Conservation (phyloP, 2,888 invertebrate genomes). For the Incurvaria masculella region DNA sequence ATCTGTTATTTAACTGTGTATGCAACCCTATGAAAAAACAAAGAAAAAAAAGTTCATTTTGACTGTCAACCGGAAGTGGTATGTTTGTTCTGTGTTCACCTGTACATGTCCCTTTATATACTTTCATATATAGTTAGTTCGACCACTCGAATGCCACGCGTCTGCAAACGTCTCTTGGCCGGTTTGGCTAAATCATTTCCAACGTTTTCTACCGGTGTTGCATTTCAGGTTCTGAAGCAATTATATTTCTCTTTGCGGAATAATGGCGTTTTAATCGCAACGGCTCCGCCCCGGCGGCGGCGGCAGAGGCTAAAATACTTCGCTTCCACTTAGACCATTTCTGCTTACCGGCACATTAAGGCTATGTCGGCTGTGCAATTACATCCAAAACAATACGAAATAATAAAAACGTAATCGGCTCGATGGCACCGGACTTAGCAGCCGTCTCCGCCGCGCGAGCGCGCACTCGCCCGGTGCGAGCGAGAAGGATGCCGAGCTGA, state of each 20-base stretch:
- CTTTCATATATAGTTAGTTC: too few species aligned
- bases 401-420: conserved; percentile 41
- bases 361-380: conserved; percentile 41
- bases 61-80: too few species aligned
- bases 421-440: conserved; percentile 45
- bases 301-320: conserved; percentile 35
- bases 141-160: too few species aligned
- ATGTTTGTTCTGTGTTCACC: too few species aligned
- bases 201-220: neutral
- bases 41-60: too few species aligned
- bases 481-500: conserved; percentile 25
- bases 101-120: too few species aligned
- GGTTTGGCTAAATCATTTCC: neutral
- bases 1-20: too few species aligned
- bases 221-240: neutral
- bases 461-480: conserved; percentile 20
- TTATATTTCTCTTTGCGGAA: neutral
- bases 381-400: conserved; percentile 42
- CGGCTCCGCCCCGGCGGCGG: too few species aligned
- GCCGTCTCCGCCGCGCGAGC: conserved; percentile 6
- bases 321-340: conserved; percentile 43
- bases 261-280: neutral
- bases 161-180: too few species aligned
- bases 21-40: too few species aligned
- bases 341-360: conserved; percentile 30